Evolutionary conservation across 1,140 invertebrate genomes (phyloP).

Genomic region (Copidosoma floridanum): DNA sequence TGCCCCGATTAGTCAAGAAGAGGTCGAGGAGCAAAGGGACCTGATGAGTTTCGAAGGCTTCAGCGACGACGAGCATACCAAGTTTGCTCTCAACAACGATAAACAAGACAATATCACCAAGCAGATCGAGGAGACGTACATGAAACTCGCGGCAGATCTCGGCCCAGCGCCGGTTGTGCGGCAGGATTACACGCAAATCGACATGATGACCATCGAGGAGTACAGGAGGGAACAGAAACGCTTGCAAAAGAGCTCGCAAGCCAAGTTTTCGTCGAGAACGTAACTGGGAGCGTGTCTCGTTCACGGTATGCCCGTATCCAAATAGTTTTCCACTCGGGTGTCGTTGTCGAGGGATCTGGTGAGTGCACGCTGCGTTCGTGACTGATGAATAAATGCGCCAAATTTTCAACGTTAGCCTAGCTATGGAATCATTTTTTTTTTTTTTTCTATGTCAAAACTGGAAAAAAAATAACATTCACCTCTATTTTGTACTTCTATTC

Average conservation of each 20-base stretch:
- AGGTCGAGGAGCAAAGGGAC: conserved; percentile 29
- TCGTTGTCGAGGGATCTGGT: neutral
- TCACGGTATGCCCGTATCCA: too few relatives aligned
- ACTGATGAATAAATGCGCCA: too few relatives aligned
- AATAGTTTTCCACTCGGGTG: too few relatives aligned
- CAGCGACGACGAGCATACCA: conserved; percentile 32
- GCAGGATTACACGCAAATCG: neutral
- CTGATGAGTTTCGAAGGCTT: conserved; percentile 47
- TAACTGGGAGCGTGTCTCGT: neutral
- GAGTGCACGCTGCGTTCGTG: too few relatives aligned
- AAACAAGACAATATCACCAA: conserved; percentile 50
- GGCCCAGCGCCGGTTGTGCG: conserved; percentile 21
- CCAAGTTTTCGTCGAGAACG: conserved; percentile 4
- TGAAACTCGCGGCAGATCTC: conserved; percentile 51
- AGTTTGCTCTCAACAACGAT: conserved; percentile 13
- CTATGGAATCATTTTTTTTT: too few relatives aligned
- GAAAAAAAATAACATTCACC: too few relatives aligned
- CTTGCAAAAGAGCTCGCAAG: neutral
- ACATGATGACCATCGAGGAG: conserved; percentile 47
- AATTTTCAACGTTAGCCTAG: too few relatives aligned
- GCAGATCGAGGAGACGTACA: conserved; percentile 54
- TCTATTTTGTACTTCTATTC: too few relatives aligned
- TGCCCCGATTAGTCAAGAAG: too few relatives aligned
- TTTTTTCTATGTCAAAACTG: too few relatives aligned
- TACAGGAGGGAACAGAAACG: conserved; percentile 50